Evolutionary conservation across 2,113 vertebrate species (phyloP).

Genomic region (Sisor rabdophorus): DNA sequence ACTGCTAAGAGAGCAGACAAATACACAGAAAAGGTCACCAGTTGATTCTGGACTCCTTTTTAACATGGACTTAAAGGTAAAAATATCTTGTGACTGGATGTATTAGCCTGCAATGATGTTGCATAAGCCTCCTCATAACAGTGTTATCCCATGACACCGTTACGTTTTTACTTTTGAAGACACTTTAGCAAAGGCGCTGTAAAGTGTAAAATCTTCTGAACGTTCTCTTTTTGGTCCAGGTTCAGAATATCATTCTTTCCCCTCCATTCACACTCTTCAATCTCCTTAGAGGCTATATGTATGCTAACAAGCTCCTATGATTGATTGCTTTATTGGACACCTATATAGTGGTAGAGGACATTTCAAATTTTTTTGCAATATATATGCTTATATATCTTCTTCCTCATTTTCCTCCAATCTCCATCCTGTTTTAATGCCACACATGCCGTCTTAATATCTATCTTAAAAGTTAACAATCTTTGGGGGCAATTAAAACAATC

Average conservation of each 20-base stretch:
- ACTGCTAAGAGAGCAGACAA: neutral
- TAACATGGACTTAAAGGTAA: constrained; percentile 24
- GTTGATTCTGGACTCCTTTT: neutral
- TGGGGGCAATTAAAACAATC: constrained; percentile 77
- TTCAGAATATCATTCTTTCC: constrained; percentile 23
- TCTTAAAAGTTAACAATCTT: constrained; percentile 79
- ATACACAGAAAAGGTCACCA: constrained; percentile 1
- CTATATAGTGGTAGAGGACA: constrained; percentile 58
- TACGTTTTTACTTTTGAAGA: neutral
- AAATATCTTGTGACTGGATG: neutral
- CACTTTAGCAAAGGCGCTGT: no score
- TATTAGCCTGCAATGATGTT: neutral
- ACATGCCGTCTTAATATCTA: constrained; percentile 70
- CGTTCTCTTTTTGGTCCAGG: constrained; percentile 17
- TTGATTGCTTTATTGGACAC: constrained; percentile 57
- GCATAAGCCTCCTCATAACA: neutral
- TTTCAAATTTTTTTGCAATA: constrained; percentile 38
- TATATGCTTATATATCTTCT: constrained; percentile 52
- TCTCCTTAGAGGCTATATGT: constrained; percentile 50
- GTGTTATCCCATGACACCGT: neutral
- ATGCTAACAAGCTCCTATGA: constrained; percentile 62
- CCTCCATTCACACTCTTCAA: constrained; percentile 43
- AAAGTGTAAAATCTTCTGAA: neutral
- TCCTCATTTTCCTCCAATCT: constrained; percentile 17
- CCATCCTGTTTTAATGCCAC: constrained; percentile 56